Conservation (phyloP, 2,113 vertebrate species). For the Fulica atra region DNA sequence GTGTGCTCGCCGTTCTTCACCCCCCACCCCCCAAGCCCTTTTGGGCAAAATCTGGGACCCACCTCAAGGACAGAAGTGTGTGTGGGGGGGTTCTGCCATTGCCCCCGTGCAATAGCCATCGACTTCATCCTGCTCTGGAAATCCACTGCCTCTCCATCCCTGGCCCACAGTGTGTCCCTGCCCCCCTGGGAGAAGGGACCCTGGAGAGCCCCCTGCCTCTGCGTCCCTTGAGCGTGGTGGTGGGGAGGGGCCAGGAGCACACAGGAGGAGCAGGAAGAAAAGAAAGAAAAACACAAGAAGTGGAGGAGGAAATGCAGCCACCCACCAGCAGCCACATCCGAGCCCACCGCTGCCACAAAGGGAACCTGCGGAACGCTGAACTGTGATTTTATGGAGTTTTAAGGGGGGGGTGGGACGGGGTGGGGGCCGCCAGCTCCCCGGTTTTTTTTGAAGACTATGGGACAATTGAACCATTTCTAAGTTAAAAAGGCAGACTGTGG, state of each 20-base stretch:
- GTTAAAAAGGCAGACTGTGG: constrained; percentile 49
- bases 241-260: not conserved
- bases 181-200: not conserved
- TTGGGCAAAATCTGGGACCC: too few relatives aligned
- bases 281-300: not conserved
- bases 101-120: fast-evolving
- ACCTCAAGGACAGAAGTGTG: not conserved
- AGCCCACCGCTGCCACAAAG: not conserved
- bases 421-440: not conserved
- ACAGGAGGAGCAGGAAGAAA: not conserved
- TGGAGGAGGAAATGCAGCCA: too few relatives aligned
- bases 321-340: not conserved
- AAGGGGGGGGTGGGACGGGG: not conserved
- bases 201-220: not conserved
- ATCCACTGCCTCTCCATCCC: not conserved
- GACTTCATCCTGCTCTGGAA: not conserved
- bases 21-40: too few relatives aligned
- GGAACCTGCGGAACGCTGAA: constrained; percentile 19
- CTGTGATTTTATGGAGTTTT: constrained; percentile 45
- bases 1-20: not conserved
- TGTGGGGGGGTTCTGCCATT: not conserved
- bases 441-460: constrained; percentile 13
- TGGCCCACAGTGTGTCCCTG: not conserved
- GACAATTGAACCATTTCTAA: constrained; percentile 24
- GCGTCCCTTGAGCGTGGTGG: fast-evolving